Evolutionary conservation across 2,888 invertebrate genomes (phyloP).

Genomic region (Drosophila affinis): DNA sequence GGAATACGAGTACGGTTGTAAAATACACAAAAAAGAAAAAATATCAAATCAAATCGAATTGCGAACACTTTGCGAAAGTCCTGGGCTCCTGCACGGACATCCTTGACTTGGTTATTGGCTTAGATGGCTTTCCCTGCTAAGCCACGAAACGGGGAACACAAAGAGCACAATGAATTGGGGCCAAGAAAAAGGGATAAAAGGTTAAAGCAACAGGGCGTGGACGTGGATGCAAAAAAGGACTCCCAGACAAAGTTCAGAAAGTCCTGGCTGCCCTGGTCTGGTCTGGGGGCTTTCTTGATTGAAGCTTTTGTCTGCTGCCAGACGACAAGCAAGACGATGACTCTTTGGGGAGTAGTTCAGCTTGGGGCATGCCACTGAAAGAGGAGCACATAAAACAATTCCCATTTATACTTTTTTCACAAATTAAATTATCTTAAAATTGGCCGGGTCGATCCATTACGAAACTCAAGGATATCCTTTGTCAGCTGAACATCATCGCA

Average conservation of each 20-base stretch:
- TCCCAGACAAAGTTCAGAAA: slow-evolving; percentile 51
- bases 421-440: slow-evolving; percentile 55
- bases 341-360: slow-evolving; percentile 36
- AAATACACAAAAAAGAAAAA: slow-evolving; percentile 25
- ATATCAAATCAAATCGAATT: slow-evolving; percentile 29
- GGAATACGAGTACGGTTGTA: slow-evolving; percentile 18
- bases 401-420: slow-evolving; percentile 41
- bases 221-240: slow-evolving; percentile 16
- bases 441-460: slow-evolving; percentile 4
- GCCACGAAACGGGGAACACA: slow-evolving; percentile 25
- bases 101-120: slow-evolving; percentile 64
- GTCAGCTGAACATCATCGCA: neutral
- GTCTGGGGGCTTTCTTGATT: slow-evolving; percentile 55
- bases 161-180: slow-evolving; percentile 45
- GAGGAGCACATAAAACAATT: slow-evolving; percentile 55
- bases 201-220: slow-evolving; percentile 63
- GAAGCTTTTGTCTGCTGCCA: slow-evolving; percentile 61
- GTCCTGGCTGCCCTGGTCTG: slow-evolving; percentile 11
- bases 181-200: slow-evolving; percentile 47
- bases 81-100: slow-evolving; percentile 22
- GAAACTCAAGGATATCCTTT: neutral
- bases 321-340: slow-evolving; percentile 6
- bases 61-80: slow-evolving; percentile 54
- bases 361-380: neutral
- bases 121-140: slow-evolving; percentile 62